phyloP scores from a whole-genome alignment of 1,140 invertebrate genomes.

The Caerostris darwini region DNA sequence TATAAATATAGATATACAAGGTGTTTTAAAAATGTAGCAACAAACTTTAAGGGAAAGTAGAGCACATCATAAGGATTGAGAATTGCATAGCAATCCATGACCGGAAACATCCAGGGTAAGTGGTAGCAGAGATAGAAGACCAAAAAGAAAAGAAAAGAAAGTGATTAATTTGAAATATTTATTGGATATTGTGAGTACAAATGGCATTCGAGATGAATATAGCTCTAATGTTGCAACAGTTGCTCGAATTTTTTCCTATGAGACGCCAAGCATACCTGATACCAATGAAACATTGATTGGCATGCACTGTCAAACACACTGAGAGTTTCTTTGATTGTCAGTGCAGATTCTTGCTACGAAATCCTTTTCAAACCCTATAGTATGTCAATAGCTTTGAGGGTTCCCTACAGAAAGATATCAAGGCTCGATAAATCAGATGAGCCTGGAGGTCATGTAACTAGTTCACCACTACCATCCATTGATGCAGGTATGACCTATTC shows the following conservation, averaged over 20 bases:
- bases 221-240: background rate
- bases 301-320: background rate
- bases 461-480: conserved; percentile 81
- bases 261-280: too few relatives aligned
- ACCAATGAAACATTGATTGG: too few relatives aligned
- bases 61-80: background rate
- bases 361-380: background rate
- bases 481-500: background rate
- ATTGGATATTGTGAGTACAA: background rate
- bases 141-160: background rate
- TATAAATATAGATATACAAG: too few relatives aligned
- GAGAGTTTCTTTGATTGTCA: background rate
- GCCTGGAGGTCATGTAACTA: conserved; percentile 81
- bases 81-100: background rate
- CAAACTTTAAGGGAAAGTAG: background rate
- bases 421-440: conserved; percentile 81
- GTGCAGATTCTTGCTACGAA: background rate
- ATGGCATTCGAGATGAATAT: background rate
- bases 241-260: too few relatives aligned
- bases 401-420: conserved; percentile 82
- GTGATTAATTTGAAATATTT: background rate
- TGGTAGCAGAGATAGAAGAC: background rate
- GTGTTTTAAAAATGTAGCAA: too few relatives aligned
- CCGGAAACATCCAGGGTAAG: background rate
- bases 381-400: too few relatives aligned